These are phyloP conservation scores for Lanius collurio DNA, from an alignment of 2,113 vertebrate genomes.

Conservation along the genomic window DNA sequence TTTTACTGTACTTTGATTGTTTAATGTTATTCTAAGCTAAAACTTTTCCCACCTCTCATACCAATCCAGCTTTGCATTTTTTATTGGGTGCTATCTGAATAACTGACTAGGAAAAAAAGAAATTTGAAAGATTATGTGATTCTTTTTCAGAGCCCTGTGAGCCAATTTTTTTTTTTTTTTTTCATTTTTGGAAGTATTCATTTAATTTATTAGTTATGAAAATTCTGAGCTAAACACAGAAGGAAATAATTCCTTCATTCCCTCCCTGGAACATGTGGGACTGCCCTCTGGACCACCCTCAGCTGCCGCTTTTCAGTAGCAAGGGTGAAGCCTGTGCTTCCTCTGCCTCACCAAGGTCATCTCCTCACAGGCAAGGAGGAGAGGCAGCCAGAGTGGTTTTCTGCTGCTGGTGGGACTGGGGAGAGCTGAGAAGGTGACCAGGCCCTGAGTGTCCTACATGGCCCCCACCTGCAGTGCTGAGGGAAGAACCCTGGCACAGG, in stretches of 20 bases:
- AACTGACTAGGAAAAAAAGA: not conserved
- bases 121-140: not conserved
- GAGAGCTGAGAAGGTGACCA: not conserved
- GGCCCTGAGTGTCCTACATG: not conserved
- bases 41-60: slow-evolving; percentile 9
- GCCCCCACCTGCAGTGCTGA: not conserved
- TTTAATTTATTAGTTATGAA: slow-evolving; percentile 52
- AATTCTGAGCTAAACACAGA: not conserved
- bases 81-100: slow-evolving; percentile 43
- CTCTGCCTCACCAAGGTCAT: not conserved
- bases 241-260: slow-evolving; percentile 34
- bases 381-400: not conserved
- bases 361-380: not conserved
- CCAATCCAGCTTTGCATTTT: slow-evolving; percentile 33
- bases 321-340: not conserved
- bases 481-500: not conserved
- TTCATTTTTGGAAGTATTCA: slow-evolving; percentile 7
- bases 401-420: not conserved
- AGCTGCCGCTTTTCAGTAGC: not conserved
- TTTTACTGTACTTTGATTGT: slow-evolving; percentile 7
- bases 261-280: not conserved
- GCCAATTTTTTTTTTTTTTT: not conserved
- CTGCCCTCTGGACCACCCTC: slow-evolving; percentile 9
- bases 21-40: slow-evolving; percentile 24
- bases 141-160: not conserved